Conservation (phyloP, 2,888 invertebrate species). For the Muschampia plurimacula region DNA sequence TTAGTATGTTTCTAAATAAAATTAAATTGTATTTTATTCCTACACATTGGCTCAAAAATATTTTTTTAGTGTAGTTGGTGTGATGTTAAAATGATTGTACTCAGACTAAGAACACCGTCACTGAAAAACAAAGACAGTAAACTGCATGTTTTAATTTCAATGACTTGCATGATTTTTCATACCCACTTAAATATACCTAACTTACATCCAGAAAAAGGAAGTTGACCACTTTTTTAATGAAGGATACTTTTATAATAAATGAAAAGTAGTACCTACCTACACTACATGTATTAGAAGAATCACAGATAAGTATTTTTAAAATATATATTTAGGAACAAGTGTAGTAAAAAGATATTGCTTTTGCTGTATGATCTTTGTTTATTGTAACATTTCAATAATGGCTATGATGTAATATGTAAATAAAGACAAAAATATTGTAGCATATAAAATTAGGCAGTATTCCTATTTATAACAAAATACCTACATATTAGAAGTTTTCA, state of each 20-base stretch:
- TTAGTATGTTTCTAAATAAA: not conserved
- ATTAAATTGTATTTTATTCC: not conserved
- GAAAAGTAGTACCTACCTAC: no score
- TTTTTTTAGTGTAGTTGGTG: not conserved
- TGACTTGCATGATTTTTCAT: no score
- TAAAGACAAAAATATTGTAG: slow-evolving; percentile 37
- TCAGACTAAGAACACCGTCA: not conserved
- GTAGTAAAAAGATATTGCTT: not conserved
- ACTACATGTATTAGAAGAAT: no score
- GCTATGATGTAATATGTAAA: slow-evolving; percentile 43
- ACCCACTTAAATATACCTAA: no score
- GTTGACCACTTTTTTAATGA: no score
- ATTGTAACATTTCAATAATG: not conserved
- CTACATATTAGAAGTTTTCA: not conserved
- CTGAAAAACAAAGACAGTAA: no score
- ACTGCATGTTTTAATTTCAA: not conserved
- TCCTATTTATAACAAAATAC: not conserved
- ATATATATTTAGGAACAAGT: not conserved
- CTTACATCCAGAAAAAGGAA: no score
- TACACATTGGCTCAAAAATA: not conserved
- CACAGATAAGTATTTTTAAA: not conserved
- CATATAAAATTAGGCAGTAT: not conserved
- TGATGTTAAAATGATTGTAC: not conserved
- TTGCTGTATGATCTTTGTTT: not conserved
- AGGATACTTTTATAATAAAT: not conserved